Evolutionary conservation across 2,113 vertebrate species (phyloP).

Genomic region (Morone saxatilis): DNA sequence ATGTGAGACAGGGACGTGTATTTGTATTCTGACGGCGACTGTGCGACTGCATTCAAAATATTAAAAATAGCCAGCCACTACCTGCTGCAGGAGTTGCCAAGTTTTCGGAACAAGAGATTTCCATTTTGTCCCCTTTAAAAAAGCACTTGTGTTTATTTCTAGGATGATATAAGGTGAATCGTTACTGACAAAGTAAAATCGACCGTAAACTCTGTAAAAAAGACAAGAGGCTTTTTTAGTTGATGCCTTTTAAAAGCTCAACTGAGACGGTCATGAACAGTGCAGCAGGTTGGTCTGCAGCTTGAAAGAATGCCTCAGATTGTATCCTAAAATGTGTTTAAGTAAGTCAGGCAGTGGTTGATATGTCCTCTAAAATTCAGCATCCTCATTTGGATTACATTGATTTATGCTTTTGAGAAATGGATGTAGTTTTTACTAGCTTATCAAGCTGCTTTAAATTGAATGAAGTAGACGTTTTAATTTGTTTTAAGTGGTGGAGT

Average conservation of each 20-base stretch:
- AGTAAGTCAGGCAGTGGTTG: neutral
- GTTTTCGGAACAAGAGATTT: constrained; percentile 17
- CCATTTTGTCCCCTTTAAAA: constrained; percentile 52
- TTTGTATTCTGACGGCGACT: constrained; percentile 42
- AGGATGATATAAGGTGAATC: constrained; percentile 34
- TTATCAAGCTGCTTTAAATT: neutral
- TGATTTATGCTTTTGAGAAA: constrained; percentile 1
- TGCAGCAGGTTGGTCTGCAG: neutral
- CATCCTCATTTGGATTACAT: neutral
- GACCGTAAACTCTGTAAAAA: constrained; percentile 14
- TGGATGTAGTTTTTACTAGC: neutral
- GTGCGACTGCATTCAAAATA: constrained; percentile 16
- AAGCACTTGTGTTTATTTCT: constrained; percentile 45
- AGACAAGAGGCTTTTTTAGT: neutral
- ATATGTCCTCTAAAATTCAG: neutral
- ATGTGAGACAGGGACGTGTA: constrained; percentile 12
- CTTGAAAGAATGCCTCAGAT: neutral
- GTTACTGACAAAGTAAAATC: constrained; percentile 33
- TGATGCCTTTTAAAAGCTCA: neutral
- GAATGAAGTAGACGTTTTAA: neutral
- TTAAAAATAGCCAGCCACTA: constrained; percentile 36
- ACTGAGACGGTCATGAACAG: neutral
- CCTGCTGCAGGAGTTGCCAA: constrained; percentile 31
- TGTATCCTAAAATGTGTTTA: neutral
- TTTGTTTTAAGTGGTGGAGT: neutral